These are phyloP conservation scores for Platysteira castanea DNA, from an alignment of 2,113 vertebrate genomes.

Conservation along the genomic window DNA sequence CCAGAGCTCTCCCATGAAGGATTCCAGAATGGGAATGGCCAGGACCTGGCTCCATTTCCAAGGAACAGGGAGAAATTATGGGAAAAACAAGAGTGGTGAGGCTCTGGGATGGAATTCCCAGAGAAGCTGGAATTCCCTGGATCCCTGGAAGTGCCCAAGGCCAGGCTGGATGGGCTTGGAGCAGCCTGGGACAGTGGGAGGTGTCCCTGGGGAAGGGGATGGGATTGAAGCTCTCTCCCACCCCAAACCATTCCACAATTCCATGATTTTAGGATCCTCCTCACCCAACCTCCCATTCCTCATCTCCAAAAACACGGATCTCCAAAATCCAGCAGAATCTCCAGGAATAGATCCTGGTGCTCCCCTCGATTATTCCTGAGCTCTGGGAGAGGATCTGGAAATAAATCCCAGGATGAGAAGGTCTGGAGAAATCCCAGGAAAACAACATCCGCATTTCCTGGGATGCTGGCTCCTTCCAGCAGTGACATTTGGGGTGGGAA, in stretches of 20 bases:
- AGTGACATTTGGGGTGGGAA: not conserved
- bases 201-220: not conserved
- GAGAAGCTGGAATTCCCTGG: not conserved
- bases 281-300: fast-evolving
- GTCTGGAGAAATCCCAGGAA: not conserved
- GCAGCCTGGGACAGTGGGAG: fast-evolving
- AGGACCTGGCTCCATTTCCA: not conserved
- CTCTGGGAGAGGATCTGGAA: not conserved
- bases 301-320: fast-evolving
- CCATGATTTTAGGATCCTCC: not conserved
- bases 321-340: not conserved
- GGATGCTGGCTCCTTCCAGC: fast-evolving
- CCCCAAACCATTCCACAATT: not conserved
- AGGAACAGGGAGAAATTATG: not conserved
- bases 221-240: not conserved
- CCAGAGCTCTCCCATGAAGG: not conserved
- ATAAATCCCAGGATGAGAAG: fast-evolving
- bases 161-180: not conserved
- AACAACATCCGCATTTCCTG: fast-evolving
- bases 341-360: not conserved
- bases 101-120: not conserved
- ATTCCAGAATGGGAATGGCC: not conserved
- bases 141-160: not conserved
- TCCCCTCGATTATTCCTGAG: not conserved
- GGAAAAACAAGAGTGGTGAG: not conserved